phyloP scores from a whole-genome alignment of 2,797 vertebrate species.

The Picus viridis region DNA sequence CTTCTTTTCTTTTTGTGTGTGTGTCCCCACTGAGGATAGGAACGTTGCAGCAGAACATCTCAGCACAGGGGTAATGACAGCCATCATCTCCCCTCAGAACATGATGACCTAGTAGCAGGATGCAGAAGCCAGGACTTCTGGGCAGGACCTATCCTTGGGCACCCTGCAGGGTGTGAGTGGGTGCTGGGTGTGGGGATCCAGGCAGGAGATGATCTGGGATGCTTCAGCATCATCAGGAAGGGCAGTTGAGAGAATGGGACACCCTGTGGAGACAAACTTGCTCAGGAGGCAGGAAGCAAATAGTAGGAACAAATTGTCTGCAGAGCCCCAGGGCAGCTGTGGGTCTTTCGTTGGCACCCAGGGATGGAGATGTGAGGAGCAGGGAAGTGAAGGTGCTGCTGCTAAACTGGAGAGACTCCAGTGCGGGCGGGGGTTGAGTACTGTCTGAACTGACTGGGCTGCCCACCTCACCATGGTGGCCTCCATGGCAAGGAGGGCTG shows the following conservation, averaged over 20 bases:
- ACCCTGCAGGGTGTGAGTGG: not conserved
- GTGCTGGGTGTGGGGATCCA: not conserved
- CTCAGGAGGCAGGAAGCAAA: constrained; percentile 51
- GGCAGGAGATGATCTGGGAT: not conserved
- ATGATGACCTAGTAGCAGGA: not conserved
- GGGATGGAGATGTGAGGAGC: not conserved
- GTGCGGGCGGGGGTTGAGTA: fast-evolving
- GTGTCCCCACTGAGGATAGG: not conserved
- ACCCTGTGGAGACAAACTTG: not conserved
- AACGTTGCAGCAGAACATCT: not conserved
- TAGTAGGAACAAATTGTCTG: not conserved
- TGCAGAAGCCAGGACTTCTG: not conserved
- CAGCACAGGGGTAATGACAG: not conserved
- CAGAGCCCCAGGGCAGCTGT: not conserved
- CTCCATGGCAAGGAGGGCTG: not conserved
- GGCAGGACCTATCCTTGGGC: not conserved
- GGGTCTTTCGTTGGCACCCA: not conserved
- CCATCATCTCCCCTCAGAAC: not conserved
- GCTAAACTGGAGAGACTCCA: not conserved
- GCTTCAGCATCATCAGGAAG: not conserved
- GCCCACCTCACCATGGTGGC: not conserved
- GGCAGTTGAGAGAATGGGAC: not conserved
- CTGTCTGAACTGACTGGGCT: not conserved
- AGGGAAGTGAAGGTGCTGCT: not conserved
- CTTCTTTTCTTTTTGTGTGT: not conserved